Percentiles rank a stretch among this genome's conserved stretches.
Evolutionary conservation across 2,888 invertebrate species (phyloP).

Genomic region (Baronia brevicornis): DNA sequence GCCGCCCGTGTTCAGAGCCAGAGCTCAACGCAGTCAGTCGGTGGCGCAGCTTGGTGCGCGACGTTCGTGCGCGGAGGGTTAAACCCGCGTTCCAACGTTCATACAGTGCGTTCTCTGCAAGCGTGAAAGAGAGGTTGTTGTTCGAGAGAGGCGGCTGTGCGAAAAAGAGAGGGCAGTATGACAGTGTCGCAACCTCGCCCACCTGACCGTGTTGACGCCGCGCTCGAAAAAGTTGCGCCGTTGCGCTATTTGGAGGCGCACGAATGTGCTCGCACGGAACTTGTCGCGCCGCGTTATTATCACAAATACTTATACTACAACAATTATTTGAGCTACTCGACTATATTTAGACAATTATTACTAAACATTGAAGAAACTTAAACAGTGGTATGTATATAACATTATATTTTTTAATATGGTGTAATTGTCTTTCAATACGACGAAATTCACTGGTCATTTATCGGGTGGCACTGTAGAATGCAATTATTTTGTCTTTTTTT

Average conservation of each 20-base stretch:
- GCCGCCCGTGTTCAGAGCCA: conserved; percentile 35
- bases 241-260: conserved; percentile 74
- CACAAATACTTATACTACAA: conserved; percentile 46
- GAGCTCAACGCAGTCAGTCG: conserved; percentile 58
- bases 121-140: conserved; percentile 51
- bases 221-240: conserved; percentile 75
- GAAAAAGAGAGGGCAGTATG: conserved; percentile 49
- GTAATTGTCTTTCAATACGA: conserved; percentile 12
- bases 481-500: conserved; percentile 30
- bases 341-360: background rate
- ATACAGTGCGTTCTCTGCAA: conserved; percentile 28
- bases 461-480: conserved; percentile 24
- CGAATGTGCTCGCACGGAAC: conserved; percentile 64
- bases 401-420: conserved; percentile 23
- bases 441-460: no score
- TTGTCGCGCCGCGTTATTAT: conserved; percentile 62
- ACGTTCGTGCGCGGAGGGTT: conserved; percentile 67
- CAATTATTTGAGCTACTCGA: conserved; percentile 42
- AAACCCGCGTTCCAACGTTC: conserved; percentile 44
- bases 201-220: conserved; percentile 76
- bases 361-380: conserved; percentile 12
- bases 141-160: conserved; percentile 32
- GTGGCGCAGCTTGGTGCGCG: conserved; percentile 73
- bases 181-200: conserved; percentile 75
- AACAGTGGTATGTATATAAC: conserved; percentile 48